phyloP scores from a whole-genome alignment of 2,797 vertebrate genomes.

The Lacerta agilis region DNA sequence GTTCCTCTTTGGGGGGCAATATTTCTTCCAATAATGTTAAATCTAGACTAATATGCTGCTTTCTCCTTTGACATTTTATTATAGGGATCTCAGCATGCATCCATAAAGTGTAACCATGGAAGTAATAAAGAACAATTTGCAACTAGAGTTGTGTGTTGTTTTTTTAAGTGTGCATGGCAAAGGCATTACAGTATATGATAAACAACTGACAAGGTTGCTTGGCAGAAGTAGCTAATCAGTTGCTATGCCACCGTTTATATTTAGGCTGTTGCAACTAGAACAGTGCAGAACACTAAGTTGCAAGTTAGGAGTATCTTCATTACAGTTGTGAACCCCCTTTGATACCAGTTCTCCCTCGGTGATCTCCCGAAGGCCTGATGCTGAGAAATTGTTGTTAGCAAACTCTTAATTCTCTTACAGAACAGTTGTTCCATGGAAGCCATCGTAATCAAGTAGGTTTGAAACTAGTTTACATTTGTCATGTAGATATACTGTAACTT shows the following conservation, averaged over 20 bases:
- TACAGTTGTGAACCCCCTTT: neutral
- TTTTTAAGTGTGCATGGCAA: slow-evolving; percentile 2
- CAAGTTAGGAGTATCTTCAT: neutral
- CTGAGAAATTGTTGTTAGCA: neutral
- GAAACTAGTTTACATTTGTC: neutral
- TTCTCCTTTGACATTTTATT: slow-evolving; percentile 48
- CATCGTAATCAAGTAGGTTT: neutral
- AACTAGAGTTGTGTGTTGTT: neutral
- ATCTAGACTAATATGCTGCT: slow-evolving; percentile 26
- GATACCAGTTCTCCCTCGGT: neutral
- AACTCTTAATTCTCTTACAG: neutral
- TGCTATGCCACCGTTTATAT: neutral
- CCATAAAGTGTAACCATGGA: slow-evolving; percentile 21
- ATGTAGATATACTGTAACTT: neutral
- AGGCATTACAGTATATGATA: slow-evolving; percentile 31
- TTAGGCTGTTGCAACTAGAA: neutral
- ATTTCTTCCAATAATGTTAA: slow-evolving; percentile 43
- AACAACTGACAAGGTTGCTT: slow-evolving; percentile 13
- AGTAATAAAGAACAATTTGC: slow-evolving; percentile 40
- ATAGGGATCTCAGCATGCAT: slow-evolving; percentile 23
- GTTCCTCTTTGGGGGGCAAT: slow-evolving; percentile 44
- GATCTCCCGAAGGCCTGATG: neutral
- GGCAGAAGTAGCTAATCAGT: neutral
- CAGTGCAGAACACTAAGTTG: neutral
- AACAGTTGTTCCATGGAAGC: neutral